Conservation (phyloP, 2,888 invertebrate genomes). For the Miltochrista miniata region DNA sequence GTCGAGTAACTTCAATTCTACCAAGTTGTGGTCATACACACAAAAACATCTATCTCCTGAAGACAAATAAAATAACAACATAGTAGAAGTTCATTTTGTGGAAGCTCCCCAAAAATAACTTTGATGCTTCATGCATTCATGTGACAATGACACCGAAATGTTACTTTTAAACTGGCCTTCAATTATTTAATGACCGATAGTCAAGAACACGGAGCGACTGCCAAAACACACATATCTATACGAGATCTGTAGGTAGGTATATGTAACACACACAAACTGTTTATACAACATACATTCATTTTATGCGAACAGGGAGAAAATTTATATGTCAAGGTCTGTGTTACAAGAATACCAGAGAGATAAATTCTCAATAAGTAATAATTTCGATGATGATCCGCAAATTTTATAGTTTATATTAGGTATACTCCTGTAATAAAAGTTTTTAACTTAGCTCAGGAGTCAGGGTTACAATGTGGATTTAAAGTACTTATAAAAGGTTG, state of each 20-base stretch:
- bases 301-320: background rate
- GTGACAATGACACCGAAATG: slow-evolving; percentile 52
- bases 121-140: slow-evolving; percentile 20
- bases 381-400: background rate
- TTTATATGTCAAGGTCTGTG: background rate
- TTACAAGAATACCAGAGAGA: background rate
- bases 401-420: no score
- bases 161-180: slow-evolving; percentile 44
- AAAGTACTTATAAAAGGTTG: no score
- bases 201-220: slow-evolving; percentile 42
- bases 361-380: no score
- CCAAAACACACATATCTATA: slow-evolving; percentile 30
- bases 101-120: slow-evolving; percentile 3
- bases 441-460: no score
- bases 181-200: slow-evolving; percentile 53
- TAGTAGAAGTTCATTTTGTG: background rate
- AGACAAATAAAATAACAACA: background rate
- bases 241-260: slow-evolving; percentile 32
- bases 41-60: no score
- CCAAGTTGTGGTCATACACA: no score
- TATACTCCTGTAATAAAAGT: no score
- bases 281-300: no score
- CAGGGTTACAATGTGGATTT: no score
- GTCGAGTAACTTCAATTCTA: no score
- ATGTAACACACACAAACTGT: background rate